Evolutionary conservation across 2,797 vertebrate species (phyloP).

Genomic region (Potorous gilbertii): DNA sequence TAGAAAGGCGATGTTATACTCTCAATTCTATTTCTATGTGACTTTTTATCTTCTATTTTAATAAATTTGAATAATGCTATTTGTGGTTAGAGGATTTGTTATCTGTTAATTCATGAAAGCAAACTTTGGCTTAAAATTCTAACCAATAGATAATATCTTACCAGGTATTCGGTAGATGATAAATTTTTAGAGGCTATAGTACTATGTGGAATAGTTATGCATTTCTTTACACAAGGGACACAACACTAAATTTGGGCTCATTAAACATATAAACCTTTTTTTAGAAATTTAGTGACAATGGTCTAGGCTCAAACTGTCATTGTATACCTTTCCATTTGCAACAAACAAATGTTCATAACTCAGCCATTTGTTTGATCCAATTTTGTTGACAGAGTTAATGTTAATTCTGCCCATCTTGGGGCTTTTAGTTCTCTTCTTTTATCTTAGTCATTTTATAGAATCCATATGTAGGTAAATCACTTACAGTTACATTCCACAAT

Average conservation of each 20-base stretch:
- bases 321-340: not conserved
- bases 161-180: not conserved
- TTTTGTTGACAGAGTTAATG: not conserved
- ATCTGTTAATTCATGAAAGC: too few relatives aligned
- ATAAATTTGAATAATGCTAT: too few relatives aligned
- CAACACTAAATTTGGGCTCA: not conserved
- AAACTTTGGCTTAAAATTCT: too few relatives aligned
- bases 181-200: not conserved
- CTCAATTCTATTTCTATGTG: not conserved
- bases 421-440: not conserved
- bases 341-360: not conserved
- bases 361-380: not conserved
- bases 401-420: not conserved
- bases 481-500: not conserved
- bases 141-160: not conserved
- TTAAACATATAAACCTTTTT: not conserved
- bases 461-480: not conserved
- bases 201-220: not conserved
- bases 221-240: not conserved
- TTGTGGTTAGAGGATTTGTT: too few relatives aligned
- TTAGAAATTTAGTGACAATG: not conserved
- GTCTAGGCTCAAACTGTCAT: too few relatives aligned
- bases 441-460: not conserved
- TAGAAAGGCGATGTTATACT: rapidly evolving
- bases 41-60: not conserved